Evolutionary conservation across 1,140 invertebrate species (phyloP), one percentile per base, ranked within the genome.

Genomic region (Temnothorax curvispinosus): DNA sequence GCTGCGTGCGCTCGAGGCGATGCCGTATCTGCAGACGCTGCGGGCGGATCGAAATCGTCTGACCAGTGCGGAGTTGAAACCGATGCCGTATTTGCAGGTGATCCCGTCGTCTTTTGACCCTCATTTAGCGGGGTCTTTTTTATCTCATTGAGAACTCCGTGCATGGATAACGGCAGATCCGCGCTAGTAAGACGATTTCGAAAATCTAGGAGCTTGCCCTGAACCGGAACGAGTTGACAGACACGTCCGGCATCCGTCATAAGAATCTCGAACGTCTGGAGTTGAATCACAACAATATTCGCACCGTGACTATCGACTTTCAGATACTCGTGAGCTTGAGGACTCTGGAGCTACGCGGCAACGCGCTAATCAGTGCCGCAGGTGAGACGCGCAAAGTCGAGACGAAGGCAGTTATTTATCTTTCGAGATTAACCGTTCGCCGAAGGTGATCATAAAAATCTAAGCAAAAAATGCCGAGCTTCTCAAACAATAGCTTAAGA

Each of bases 1-100:
- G 1, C 60, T 92, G 0, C 11, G 50, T 0, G 84, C 76, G 4
- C 74, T 92, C 7, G 60, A 80, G 0, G 27, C 56, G 8, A 91
- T 92, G 87, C 86, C 65, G 1, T 86, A 87, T 47, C 76, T 92
- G 21, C 21, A 88, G n/a, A 91, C 91, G 75, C 21, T 92, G 18
- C 76, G 44, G n/a, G 90, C 91, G 6, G 90, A 92, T 9, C 64
- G n/a, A 7, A 91, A 91, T 77, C 4, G 11, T 0, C 6, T 90
- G 32, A 52, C 8, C 0, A 90, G 71, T 2, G 62, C 54, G 1
- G 75, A 85, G 6, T 32, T 92, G 21, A 85, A 60, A 2, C 80
- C 90, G 0, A 88, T 92, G 88, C 41, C 56, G 0, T 90, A 87
- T 58, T 47, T 92, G 0, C 88, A 92, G 78, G 89, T 90, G 9